Conservation (phyloP, 2,113 vertebrate species). For the Pseudopipra pipra region DNA sequence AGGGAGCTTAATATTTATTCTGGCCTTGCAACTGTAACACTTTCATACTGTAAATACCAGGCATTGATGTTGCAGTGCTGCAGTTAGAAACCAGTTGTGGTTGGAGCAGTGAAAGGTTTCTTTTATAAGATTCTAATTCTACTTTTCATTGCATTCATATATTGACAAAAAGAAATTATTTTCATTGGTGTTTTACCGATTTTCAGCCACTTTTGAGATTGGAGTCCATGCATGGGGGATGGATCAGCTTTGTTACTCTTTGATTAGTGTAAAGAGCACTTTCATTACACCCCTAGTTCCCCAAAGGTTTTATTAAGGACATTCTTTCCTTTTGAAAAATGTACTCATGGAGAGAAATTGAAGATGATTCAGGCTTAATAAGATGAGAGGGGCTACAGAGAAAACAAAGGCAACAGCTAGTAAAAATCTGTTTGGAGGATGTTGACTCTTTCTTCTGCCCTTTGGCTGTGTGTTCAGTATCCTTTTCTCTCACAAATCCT, state of each 20-base stretch:
- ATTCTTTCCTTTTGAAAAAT: slow-evolving; percentile 8
- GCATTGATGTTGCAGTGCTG: background rate
- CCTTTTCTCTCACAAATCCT: slow-evolving; percentile 12
- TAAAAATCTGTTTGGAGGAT: background rate
- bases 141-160: background rate
- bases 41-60: background rate
- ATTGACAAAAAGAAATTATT: background rate
- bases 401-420: slow-evolving; percentile 3
- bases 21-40: background rate
- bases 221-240: background rate
- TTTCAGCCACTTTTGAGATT: background rate
- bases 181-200: background rate
- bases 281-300: background rate
- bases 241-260: background rate
- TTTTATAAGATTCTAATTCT: background rate
- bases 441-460: slow-evolving; percentile 5
- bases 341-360: background rate
- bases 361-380: background rate
- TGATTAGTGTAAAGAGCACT: background rate
- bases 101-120: background rate
- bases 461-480: background rate
- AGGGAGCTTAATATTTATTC: background rate
- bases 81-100: background rate
- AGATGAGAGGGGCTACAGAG: background rate
- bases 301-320: background rate